Evolutionary conservation across 1,140 invertebrate species (phyloP), one percentile per base, ranked within the genome.

Genomic region (Monomorium pharaonis): DNA sequence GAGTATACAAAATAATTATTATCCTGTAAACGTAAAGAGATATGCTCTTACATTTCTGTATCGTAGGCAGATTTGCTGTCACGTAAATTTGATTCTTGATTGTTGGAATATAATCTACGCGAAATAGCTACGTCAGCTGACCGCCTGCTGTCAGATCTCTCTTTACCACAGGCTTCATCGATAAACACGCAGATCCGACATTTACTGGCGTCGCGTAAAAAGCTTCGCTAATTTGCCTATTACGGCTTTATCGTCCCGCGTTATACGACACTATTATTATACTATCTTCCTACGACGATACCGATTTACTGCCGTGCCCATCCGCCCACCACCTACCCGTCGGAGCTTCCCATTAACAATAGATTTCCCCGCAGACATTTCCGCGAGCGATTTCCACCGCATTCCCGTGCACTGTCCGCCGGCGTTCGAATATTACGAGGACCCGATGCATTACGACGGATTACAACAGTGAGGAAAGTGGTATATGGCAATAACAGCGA

Each of bases 331-430:
- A 24, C 44, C n/a, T 54, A 7, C 27, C 47, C 24, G 85, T 54
- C 67, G n/a, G 27, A 49, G n/a, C n/a, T 74, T 74, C 56, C 47
- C 24, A 54, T 54, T 87, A 87, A 87, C 65, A 86, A 86, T 51
- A 65, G 49, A 81, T 67, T 65, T 37, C 49, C 63, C 30, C 27
- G 18, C 65, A 56, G 54, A 81, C 47, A 56, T 86, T 86, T 81
- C 58, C 37, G 49, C 62, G 65, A 81, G 27, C 21, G 54, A 44
- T 78, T 65, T 81, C 58, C 86, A 30, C 49, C 56, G 67, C 85
- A 80, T 56, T 86, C 74, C 33, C 27, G 67, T 21, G 24, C 24
- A 18, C 49, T 78, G 47, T 67, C 33, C 51, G 49, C 33, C 7
- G 30, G 62, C 24, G 51, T 47, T 54, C 56, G 49, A 83, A 83